Base-by-base conservation (phyloP, 2,888 invertebrate species). In the Cartodere bifasciata region DNA sequence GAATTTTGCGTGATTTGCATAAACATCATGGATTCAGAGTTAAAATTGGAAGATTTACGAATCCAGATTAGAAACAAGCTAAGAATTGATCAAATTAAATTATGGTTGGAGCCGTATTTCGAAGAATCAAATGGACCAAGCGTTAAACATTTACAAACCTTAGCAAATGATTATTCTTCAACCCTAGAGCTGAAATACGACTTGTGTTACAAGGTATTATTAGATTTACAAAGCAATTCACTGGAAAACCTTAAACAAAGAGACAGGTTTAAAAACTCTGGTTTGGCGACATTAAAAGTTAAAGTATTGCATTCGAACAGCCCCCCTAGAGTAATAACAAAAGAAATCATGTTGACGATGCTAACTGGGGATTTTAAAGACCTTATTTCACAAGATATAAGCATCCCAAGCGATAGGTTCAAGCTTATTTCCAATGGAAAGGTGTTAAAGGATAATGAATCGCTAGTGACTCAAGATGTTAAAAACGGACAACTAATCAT, bases 61-160 rank as follows among this genome's bases (percentile, higher is more conserved):
- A 70, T 76, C 27, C 72, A 71, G 60, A 61, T 82, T 9, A 65
- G 79, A 13, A 71, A 72, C 1, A 72, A 70, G 46, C 58, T 86
- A 17, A 78, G 81, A 42, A 60, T 64, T 32, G 72, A 75, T 34
- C 67, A 70, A 40, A 64, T 85, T 4, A 82, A 82, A 51, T 56
- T 86, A 35, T 86, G 86, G 85, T 64, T 77, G 43, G 62, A 72
- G 10, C 85, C 85, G 0, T 85, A 75, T 51, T 70, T 70, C 28
- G 52, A 55, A 15, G 62, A 70, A 11, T 63, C 60, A 13, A 49
- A 59, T 20, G 68, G 67, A 2, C 45, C 62, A 34, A 27, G 24
- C 13, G 24, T 29, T 22, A 27, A 34, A 28, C 36, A 42, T 36
- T 50, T 56, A 20, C 49, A 85, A 84, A 68, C 64, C 20, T 54